Evolutionary conservation across 2,888 invertebrate genomes (phyloP).

Genomic region (Parapristionchus giblindavisi): DNA sequence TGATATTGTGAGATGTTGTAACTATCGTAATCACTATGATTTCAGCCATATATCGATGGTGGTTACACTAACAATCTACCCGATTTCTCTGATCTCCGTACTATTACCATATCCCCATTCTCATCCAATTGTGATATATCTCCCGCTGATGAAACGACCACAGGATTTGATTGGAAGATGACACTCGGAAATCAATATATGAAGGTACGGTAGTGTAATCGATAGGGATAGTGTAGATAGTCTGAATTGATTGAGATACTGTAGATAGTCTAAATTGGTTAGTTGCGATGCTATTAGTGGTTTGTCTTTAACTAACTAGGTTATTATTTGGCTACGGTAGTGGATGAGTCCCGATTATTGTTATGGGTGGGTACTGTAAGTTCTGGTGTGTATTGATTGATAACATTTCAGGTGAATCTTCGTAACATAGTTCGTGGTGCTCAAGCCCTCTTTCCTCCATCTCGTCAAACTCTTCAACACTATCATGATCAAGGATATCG

Average conservation of each 20-base stretch:
- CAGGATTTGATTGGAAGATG: constrained; percentile 63
- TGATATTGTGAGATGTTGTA: no score
- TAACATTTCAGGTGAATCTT: constrained; percentile 67
- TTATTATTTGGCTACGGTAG: no score
- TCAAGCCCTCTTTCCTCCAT: constrained; percentile 71
- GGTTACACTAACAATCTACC: constrained; percentile 94
- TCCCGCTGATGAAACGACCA: constrained; percentile 52
- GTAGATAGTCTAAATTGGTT: no score
- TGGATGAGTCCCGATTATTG: no score
- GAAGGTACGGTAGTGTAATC: constrained; percentile 51
- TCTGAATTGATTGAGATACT: background rate
- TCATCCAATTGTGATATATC: constrained; percentile 55
- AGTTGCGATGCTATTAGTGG: no score
- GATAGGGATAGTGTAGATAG: background rate
- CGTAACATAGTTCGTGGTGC: constrained; percentile 68
- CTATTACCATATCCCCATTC: constrained; percentile 80
- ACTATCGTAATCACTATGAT: no score
- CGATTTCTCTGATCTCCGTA: constrained; percentile 84
- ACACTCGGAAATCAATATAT: constrained; percentile 61
- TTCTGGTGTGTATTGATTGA: background rate
- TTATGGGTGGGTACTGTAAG: constrained; percentile 2
- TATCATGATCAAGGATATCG: constrained; percentile 69
- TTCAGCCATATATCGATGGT: constrained; percentile 85
- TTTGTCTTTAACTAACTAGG: no score
- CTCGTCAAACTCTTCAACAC: constrained; percentile 59